Evolutionary conservation across 2,113 vertebrate genomes (phyloP).

Genomic region (Paramisgurnus dabryanus): DNA sequence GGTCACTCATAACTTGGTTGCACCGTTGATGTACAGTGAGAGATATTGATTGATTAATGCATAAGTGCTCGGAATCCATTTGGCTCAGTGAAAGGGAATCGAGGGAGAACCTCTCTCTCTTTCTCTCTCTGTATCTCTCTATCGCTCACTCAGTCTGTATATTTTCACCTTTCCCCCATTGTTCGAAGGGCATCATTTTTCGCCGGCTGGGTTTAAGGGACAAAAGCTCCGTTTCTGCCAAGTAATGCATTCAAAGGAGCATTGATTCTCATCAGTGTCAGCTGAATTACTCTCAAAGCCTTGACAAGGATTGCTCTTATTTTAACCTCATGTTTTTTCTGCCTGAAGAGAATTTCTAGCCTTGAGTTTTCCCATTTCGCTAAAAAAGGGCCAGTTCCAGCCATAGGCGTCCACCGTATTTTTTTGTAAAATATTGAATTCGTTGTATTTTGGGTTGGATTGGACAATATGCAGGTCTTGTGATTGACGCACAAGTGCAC

Average conservation of each 20-base stretch:
- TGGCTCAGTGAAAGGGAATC: constrained; percentile 95
- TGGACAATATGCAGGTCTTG: background rate
- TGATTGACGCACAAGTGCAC: background rate
- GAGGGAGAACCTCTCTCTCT: constrained; percentile 77
- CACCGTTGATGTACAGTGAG: constrained; percentile 95
- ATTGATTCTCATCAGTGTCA: constrained; percentile 97
- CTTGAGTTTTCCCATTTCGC: background rate
- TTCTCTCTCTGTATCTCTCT: constrained; percentile 83
- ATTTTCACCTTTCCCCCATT: constrained; percentile 96
- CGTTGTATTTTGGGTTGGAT: background rate
- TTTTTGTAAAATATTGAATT: background rate
- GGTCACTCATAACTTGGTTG: constrained; percentile 99
- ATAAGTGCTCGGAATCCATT: constrained; percentile 99
- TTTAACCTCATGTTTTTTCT: constrained; percentile 81
- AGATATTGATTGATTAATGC: constrained; percentile 99
- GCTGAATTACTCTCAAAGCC: constrained; percentile 92
- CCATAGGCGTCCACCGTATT: constrained; percentile 1
- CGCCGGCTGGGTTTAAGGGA: constrained; percentile 89
- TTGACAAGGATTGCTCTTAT: constrained; percentile 89
- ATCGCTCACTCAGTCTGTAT: constrained; percentile 78
- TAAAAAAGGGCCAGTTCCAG: constrained; percentile 20
- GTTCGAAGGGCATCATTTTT: constrained; percentile 92
- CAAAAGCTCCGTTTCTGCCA: constrained; percentile 95
- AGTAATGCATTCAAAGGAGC: constrained; percentile 94
- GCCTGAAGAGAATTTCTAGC: constrained; percentile 62